phyloP scores from a whole-genome alignment of 2,113 vertebrate species.

The Paramisgurnus dabryanus region DNA sequence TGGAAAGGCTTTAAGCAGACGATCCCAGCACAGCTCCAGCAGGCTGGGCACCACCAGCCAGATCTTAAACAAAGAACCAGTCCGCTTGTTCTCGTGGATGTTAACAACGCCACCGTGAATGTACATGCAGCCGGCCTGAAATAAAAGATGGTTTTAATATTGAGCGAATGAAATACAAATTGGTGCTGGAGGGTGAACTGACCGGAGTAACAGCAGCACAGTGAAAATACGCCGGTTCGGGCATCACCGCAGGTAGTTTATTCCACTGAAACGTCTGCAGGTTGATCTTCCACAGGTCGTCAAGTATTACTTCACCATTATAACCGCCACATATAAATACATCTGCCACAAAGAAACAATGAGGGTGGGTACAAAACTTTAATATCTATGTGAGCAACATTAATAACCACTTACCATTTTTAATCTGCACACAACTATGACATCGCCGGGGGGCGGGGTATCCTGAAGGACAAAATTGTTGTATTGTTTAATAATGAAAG shows the following conservation, averaged over 20 bases:
- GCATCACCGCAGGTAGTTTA: conserved; percentile 91
- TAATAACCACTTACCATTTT: conserved; percentile 79
- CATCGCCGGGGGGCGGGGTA: conserved; percentile 94
- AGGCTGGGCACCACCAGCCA: conserved; percentile 95
- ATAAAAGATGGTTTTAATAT: not conserved
- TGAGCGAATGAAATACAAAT: too few species aligned
- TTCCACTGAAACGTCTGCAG: conserved; percentile 94
- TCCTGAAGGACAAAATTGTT: conserved; percentile 70
- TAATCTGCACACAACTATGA: conserved; percentile 97
- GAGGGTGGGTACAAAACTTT: not conserved
- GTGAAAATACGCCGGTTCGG: conserved; percentile 97
- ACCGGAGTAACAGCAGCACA: conserved; percentile 97
- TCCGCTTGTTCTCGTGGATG: conserved; percentile 96
- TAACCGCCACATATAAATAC: conserved; percentile 97
- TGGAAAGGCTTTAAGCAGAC: conserved; percentile 86
- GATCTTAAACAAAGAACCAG: conserved; percentile 96
- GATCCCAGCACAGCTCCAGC: conserved; percentile 97
- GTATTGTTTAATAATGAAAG: not conserved
- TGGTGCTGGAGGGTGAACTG: conserved; percentile 58
- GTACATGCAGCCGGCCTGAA: conserved; percentile 97
- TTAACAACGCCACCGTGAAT: conserved; percentile 96
- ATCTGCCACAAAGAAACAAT: conserved; percentile 69
- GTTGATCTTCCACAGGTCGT: conserved; percentile 94
- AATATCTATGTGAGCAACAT: not conserved
- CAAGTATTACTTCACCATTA: conserved; percentile 91